phyloP scores from a whole-genome alignment of 2,113 vertebrate genomes.

The Asarcornis scutulata region DNA sequence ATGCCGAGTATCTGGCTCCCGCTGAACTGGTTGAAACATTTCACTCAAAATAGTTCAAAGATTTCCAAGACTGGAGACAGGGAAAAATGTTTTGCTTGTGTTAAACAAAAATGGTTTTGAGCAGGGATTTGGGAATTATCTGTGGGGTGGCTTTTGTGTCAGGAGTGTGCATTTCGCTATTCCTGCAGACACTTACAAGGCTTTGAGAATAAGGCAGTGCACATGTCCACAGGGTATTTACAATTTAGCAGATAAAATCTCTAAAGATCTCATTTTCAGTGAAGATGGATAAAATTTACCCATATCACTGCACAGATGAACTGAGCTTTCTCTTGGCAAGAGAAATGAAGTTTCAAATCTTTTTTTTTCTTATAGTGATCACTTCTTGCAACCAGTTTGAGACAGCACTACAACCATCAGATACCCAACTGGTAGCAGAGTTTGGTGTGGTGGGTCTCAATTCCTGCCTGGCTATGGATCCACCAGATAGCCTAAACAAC shows the following conservation, averaged over 20 bases:
- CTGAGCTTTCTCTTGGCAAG: constrained; percentile 5
- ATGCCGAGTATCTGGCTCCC: neutral
- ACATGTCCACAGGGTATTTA: neutral
- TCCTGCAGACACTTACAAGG: neutral
- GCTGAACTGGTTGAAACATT: constrained; percentile 3
- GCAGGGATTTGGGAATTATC: neutral
- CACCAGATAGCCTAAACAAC: neutral
- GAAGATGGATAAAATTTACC: neutral
- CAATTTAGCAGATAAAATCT: constrained; percentile 5
- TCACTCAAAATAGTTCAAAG: neutral
- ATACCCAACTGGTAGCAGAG: neutral
- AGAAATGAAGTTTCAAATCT: neutral
- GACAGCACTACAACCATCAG: neutral
- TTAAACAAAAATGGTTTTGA: neutral
- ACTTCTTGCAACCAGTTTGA: neutral
- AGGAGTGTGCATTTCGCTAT: neutral
- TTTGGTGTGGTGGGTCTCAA: neutral
- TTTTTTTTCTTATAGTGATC: neutral
- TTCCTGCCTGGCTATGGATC: neutral
- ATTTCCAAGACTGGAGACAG: neutral
- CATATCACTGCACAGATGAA: neutral
- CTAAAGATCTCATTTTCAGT: neutral
- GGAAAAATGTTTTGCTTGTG: neutral
- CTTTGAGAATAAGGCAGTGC: neutral
- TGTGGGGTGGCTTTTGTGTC: neutral